These are phyloP conservation scores for Panthera uncia DNA, from an alignment of 2,113 vertebrate species.

Conservation along the genomic window DNA sequence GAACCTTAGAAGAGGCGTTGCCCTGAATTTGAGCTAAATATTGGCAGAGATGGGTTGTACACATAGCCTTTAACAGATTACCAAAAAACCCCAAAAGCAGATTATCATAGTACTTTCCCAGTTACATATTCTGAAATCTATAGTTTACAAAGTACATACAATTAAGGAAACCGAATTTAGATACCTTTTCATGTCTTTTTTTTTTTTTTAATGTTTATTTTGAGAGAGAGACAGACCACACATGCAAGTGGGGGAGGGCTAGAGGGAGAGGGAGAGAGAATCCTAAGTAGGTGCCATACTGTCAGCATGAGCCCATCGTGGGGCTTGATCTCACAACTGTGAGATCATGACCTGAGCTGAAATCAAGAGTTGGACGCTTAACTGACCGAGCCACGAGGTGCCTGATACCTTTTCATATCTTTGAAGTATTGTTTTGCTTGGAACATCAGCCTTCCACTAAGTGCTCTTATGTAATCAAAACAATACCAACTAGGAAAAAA, in stretches of 20 bases:
- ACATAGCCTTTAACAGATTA: neutral
- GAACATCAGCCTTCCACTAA: neutral
- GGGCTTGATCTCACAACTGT: no score
- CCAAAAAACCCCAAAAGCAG: neutral
- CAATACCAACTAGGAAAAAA: neutral
- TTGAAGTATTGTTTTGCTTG: neutral
- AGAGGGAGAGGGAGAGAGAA: no score
- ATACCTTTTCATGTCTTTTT: neutral
- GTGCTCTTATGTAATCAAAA: neutral
- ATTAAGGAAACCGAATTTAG: neutral
- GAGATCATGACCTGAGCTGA: no score
- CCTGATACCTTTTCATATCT: neutral
- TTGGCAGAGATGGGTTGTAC: neutral
- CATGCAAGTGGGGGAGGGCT: no score
- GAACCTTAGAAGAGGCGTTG: neutral
- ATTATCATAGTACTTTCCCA: neutral
- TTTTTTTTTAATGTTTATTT: no score
- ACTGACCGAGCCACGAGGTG: no score
- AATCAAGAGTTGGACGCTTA: no score
- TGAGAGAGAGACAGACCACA: no score
- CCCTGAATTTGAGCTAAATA: neutral
- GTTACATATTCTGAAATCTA: slow-evolving; percentile 3
- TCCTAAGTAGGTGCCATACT: no score
- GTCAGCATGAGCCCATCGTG: no score
- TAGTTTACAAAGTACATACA: neutral